Base-by-base conservation (phyloP, 2,888 invertebrate species). In the Cerceris rybyensis region DNA sequence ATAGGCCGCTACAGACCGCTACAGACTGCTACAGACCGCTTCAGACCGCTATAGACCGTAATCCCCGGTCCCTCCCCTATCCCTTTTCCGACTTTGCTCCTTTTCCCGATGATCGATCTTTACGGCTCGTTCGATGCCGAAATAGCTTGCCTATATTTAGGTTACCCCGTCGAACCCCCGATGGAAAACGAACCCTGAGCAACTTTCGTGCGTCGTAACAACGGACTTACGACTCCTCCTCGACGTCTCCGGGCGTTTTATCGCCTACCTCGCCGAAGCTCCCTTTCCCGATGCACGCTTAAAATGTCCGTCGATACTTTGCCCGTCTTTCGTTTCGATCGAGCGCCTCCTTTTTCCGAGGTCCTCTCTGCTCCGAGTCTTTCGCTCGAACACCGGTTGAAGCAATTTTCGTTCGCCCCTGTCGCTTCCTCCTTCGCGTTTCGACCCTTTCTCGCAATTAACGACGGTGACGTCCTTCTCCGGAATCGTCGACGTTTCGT, bases 131-230 rank as follows among this genome's bases (percentile, higher is more conserved):
- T 57, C 64, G 77, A 60, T 80, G 75, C 77, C 64, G 74, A 83
- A 83, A 83, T 83, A 83, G 71, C 81, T 59, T 11, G 7, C 46
- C 81, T 83, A 83, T 81, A 83, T 83, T 83, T 83, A 83, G 81
- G 61, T 16, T 9, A 58, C 69, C 46, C 28, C 64, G 68, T 65
- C 77, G 59, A 39, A 68, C 52, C 55, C 42, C 66, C 65, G 49
- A 7, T 11, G 46, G 14, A 41, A 46, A 57, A 65, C 46, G 70
- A 76, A 63, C 66, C 17, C 60, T 52, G 42, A 39, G 64, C 59
- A 69, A 77, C 72, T 64, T 70, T 73, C 67, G 66, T 73, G 49
- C 57, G 55, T 43, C 59, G 17, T 55, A 63, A 63, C 69, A 71
- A 83, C 73, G 60, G 71, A 76, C 78, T 81, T 82, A 82, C 73